phyloP scores from a whole-genome alignment of 1,140 invertebrate genomes.

The Achroia grisella region DNA sequence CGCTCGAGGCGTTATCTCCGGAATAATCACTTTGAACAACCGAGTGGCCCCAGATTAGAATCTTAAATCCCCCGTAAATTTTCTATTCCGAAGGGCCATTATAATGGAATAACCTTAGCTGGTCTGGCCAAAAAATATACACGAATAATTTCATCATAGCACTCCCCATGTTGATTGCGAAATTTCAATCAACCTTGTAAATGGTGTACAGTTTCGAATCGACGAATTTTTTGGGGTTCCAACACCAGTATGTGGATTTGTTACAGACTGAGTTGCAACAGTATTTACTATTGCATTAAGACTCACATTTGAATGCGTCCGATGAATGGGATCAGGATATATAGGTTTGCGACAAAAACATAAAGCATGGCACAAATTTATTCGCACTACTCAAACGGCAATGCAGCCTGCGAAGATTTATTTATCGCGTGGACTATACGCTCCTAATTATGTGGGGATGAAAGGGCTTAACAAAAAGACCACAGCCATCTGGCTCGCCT shows the following conservation, averaged over 20 bases:
- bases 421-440: slow-evolving; percentile 43
- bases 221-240: slow-evolving; percentile 64
- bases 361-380: slow-evolving; percentile 66
- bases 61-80: slow-evolving; percentile 69
- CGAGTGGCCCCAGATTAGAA: slow-evolving; percentile 62
- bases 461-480: slow-evolving; percentile 39
- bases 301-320: slow-evolving; percentile 22
- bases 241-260: slow-evolving; percentile 25
- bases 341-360: slow-evolving; percentile 45
- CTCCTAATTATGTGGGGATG: slow-evolving; percentile 56
- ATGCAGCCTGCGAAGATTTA: slow-evolving; percentile 54
- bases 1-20: slow-evolving; percentile 47
- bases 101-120: slow-evolving; percentile 58
- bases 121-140: slow-evolving; percentile 64
- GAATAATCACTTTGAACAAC: slow-evolving; percentile 69
- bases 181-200: slow-evolving; percentile 72
- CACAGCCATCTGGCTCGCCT: slow-evolving; percentile 29
- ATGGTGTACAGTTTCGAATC: slow-evolving; percentile 61
- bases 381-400: slow-evolving; percentile 64
- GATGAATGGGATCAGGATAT: slow-evolving; percentile 13
- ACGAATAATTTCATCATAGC: slow-evolving; percentile 67
- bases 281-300: slow-evolving; percentile 26
- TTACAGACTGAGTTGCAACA: slow-evolving; percentile 21
- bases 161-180: slow-evolving; percentile 67
- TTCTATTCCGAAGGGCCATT: slow-evolving; percentile 57